phyloP scores from a whole-genome alignment of 1,140 invertebrate genomes.

The Rhizoglyphus robini region DNA sequence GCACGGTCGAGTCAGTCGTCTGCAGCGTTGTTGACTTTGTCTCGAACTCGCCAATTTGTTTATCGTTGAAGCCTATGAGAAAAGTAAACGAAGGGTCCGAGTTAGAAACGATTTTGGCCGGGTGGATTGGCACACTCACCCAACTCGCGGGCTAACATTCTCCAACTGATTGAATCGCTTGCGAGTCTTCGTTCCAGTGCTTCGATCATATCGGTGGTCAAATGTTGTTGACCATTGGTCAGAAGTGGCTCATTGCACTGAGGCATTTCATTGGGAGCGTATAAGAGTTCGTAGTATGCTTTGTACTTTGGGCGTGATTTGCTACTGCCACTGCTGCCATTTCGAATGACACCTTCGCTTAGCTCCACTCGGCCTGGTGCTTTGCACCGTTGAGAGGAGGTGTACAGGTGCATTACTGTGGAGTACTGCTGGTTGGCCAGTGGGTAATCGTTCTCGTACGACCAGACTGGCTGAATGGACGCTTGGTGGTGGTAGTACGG shows the following conservation, averaged over 20 bases:
- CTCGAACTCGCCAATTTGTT: not conserved
- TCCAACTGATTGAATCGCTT: not conserved
- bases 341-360: too few species aligned
- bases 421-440: not conserved
- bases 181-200: constrained; percentile 13
- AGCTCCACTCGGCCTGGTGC: too few species aligned
- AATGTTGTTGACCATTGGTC: not conserved
- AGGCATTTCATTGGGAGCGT: not conserved
- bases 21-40: not conserved
- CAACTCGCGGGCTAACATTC: constrained; percentile 3
- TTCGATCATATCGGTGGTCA: not conserved
- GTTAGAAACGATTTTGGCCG: not conserved
- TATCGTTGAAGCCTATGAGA: not conserved
- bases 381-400: too few species aligned
- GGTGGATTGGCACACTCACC: not conserved
- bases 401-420: not conserved
- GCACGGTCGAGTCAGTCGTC: not conserved
- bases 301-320: not conserved
- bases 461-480: not conserved
- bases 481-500: not conserved
- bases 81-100: not conserved
- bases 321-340: too few species aligned
- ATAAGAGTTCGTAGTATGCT: not conserved
- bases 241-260: not conserved
- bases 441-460: not conserved